Conservation (phyloP, 2,113 vertebrate genomes). For the Raja brachyura region DNA sequence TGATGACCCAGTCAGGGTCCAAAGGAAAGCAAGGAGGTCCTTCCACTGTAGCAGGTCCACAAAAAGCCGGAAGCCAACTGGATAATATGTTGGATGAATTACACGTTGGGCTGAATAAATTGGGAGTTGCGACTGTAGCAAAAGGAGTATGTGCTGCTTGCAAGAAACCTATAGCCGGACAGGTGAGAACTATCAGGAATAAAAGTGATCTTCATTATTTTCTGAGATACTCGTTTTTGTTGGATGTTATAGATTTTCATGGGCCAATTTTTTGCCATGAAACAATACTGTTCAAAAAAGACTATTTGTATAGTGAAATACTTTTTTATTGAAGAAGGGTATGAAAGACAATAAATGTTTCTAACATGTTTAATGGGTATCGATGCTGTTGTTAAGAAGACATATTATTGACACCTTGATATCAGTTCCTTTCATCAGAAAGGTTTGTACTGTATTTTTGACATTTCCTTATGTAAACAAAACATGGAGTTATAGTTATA, state of each 20-base stretch:
- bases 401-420: neutral
- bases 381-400: neutral
- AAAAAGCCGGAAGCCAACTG: slow-evolving; percentile 87
- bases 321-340: neutral
- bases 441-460: neutral
- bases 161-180: slow-evolving; percentile 93
- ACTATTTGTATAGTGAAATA: neutral
- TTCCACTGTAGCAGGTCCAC: slow-evolving; percentile 62
- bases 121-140: slow-evolving; percentile 90
- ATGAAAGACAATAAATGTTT: neutral
- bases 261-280: neutral
- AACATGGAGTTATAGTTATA: too few relatives aligned
- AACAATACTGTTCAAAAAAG: neutral
- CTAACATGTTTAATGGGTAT: neutral
- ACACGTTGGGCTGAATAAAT: slow-evolving; percentile 92
- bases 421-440: neutral
- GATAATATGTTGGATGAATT: slow-evolving; percentile 97
- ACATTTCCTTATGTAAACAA: too few relatives aligned
- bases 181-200: slow-evolving; percentile 63
- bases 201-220: neutral
- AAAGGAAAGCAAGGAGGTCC: slow-evolving; percentile 64
- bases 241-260: neutral
- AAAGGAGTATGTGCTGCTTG: slow-evolving; percentile 97
- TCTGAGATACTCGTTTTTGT: neutral
- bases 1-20: slow-evolving; percentile 70